Base-by-base conservation (phyloP, 2,888 invertebrate genomes). In the Coenonympha glycerion region DNA sequence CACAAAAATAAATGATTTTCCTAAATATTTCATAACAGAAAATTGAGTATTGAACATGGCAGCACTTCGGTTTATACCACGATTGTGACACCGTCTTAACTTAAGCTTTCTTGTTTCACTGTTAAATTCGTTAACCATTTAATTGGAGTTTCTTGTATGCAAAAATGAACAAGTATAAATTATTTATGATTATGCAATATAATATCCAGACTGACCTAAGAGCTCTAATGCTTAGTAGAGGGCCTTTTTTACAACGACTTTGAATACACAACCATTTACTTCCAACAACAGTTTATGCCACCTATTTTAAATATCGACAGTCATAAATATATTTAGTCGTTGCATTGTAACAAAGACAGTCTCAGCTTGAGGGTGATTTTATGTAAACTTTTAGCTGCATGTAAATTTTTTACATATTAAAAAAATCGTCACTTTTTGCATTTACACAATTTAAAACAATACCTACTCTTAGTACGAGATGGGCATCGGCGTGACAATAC, bases 401-500 rank as follows among this genome's bases (percentile, higher is more conserved):
- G 40, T 53, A 31, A 47, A 28, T 19, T 52, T 53, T 55, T 48
- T 47, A n/a, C n/a, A n/a, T 50, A 50, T 52, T 44, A 45, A 46
- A 34, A 36, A 46, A 28, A 28, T 30, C n/a, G 36, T 53, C 47
- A 53, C 53, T 47, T 53, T 55, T 53, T 53, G 49, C 49, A 55
- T 55, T 52, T 53, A 55, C 49, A 45, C 46, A 19, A 42, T 49
- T n/a, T n/a, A n/a, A n/a, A n/a, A n/a, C n/a, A n/a, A n/a, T n/a
- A n/a, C n/a, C n/a, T n/a, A 47, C 42, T 18, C 47, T 49, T 40
- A 51, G 37, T 52, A 55, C 47, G 52, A 52, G 47, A 49, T 53
- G 28, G 52, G 49, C 45, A 56, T 52, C 50, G 49, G 49, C 49
- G 57, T 55, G 62, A 62, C 62, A 62, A 62, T 62, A 62, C 52